Conservation (phyloP, 2,888 invertebrate genomes). For the Nephrotoma appendiculata region DNA sequence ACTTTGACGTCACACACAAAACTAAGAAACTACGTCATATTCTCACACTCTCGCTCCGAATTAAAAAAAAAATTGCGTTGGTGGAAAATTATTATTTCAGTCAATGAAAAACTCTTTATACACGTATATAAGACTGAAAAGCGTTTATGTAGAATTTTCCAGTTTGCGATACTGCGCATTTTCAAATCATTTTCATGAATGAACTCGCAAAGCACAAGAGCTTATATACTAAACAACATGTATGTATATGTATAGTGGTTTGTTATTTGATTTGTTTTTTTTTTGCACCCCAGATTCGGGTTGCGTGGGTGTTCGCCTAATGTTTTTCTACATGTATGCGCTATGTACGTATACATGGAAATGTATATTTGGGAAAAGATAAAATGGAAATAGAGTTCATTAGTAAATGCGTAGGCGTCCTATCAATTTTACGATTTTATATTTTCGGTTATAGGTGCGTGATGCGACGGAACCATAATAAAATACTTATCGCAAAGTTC, state of each 20-base stretch:
- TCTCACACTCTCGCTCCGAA: background rate
- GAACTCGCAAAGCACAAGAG: background rate
- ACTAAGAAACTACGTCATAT: no score
- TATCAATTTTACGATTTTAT: no score
- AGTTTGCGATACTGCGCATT: background rate
- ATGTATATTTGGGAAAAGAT: background rate
- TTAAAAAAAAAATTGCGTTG: background rate
- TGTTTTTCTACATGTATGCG: background rate
- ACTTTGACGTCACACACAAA: no score
- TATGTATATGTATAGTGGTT: background rate
- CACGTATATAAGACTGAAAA: background rate
- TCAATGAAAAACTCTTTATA: background rate
- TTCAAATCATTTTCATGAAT: background rate
- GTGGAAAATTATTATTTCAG: background rate
- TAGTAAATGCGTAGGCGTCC: background rate
- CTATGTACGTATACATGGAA: background rate
- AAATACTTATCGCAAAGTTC: no score
- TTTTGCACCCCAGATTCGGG: background rate
- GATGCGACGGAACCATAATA: no score
- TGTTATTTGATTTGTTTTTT: background rate
- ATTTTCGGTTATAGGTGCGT: no score
- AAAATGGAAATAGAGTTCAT: background rate
- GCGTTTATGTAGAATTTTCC: background rate
- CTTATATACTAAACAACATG: background rate
- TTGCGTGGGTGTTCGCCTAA: background rate